phyloP scores from a whole-genome alignment of 2,113 vertebrate genomes.

The Piaya cayana region DNA sequence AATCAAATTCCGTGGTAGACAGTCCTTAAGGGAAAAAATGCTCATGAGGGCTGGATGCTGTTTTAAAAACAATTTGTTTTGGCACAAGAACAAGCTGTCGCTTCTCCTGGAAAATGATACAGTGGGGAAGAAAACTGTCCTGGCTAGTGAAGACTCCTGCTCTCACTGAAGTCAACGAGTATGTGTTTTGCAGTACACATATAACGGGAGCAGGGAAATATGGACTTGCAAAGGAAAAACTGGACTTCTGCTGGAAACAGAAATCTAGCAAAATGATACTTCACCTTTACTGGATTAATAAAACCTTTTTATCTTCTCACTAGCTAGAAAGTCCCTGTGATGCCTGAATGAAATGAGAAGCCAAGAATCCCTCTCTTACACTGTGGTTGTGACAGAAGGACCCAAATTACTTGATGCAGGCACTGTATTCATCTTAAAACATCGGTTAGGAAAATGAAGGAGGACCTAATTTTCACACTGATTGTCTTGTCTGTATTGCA shows the following conservation, averaged over 20 bases:
- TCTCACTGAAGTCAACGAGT: constrained; percentile 11
- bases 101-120: too few relatives aligned
- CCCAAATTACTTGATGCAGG: neutral
- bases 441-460: neutral
- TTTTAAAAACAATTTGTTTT: too few relatives aligned
- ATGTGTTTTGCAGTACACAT: neutral
- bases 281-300: neutral
- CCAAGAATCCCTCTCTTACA: neutral
- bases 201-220: neutral
- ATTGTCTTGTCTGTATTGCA: neutral
- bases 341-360: neutral
- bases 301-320: neutral
- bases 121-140: too few relatives aligned
- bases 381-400: neutral
- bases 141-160: neutral
- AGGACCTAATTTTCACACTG: neutral
- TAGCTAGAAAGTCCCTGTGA: neutral
- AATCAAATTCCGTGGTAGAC: too few relatives aligned
- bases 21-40: too few relatives aligned
- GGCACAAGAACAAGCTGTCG: too few relatives aligned
- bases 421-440: neutral
- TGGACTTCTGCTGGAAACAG: neutral
- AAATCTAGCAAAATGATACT: neutral
- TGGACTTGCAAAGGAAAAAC: neutral
- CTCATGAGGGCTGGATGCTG: too few relatives aligned